Conservation (phyloP, 2,113 vertebrate genomes). For the Castor canadensis region DNA sequence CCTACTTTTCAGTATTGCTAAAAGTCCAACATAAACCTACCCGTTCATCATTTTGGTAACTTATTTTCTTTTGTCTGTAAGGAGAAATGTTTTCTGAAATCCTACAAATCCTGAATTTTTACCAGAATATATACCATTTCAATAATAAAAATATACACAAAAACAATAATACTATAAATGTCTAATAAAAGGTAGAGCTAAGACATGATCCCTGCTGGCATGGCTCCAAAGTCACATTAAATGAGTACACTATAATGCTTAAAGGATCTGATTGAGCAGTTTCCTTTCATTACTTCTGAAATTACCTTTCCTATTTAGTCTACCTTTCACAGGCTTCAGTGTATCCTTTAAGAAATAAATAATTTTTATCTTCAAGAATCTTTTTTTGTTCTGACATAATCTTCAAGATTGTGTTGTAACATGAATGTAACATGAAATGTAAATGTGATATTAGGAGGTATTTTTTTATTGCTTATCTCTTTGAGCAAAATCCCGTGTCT, state of each 20-base stretch:
- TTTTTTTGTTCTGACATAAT: not conserved
- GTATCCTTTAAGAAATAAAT: not conserved
- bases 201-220: not conserved
- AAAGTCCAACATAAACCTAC: not conserved
- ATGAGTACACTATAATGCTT: too few species aligned
- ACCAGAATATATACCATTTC: not conserved
- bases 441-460: not conserved
- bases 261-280: not conserved
- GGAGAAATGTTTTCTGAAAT: not conserved
- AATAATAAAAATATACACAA: not conserved
- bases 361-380: not conserved
- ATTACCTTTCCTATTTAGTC: not conserved
- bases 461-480: not conserved
- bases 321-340: not conserved
- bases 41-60: not conserved
- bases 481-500: not conserved
- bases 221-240: not conserved
- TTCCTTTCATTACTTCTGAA: not conserved
- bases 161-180: not conserved
- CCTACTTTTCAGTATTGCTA: not conserved
- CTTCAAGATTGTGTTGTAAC: not conserved
- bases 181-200: not conserved
- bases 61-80: not conserved
- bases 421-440: not conserved
- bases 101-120: not conserved